phyloP scores from a whole-genome alignment of 2,113 vertebrate genomes.

The Paralichthys olivaceus region DNA sequence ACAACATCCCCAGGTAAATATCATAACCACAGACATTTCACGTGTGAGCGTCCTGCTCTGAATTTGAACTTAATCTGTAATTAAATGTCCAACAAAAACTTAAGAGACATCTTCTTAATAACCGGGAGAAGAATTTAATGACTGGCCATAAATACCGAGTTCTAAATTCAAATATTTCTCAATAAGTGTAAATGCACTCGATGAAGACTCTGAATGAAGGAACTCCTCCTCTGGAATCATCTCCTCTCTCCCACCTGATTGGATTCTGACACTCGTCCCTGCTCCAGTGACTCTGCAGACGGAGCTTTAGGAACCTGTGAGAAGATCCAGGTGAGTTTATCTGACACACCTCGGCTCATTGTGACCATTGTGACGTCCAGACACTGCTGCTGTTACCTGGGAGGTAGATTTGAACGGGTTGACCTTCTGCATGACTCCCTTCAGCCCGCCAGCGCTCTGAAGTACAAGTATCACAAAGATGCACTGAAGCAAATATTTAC shows the following conservation, averaged over 20 bases:
- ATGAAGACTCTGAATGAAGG: too few relatives aligned
- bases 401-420: conserved; percentile 71
- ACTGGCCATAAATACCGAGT: not conserved
- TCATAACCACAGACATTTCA: not conserved
- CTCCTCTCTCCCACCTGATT: conserved; percentile 55
- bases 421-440: conserved; percentile 68
- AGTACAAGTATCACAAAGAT: not conserved
- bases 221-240: not conserved
- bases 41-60: too few relatives aligned
- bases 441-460: conserved; percentile 60
- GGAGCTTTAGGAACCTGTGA: conserved; percentile 50
- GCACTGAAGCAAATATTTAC: not conserved
- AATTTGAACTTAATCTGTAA: too few relatives aligned
- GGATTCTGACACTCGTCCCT: not conserved
- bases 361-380: not conserved
- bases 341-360: too few relatives aligned
- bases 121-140: too few relatives aligned
- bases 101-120: too few relatives aligned
- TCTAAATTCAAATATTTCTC: too few relatives aligned
- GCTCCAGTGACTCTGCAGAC: conserved; percentile 50
- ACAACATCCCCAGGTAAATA: not conserved
- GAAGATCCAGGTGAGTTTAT: not conserved
- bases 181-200: not conserved
- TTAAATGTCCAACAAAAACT: too few relatives aligned
- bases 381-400: conserved; percentile 55